phyloP scores from a whole-genome alignment of 2,888 invertebrate species.

The Phytoseiulus persimilis region DNA sequence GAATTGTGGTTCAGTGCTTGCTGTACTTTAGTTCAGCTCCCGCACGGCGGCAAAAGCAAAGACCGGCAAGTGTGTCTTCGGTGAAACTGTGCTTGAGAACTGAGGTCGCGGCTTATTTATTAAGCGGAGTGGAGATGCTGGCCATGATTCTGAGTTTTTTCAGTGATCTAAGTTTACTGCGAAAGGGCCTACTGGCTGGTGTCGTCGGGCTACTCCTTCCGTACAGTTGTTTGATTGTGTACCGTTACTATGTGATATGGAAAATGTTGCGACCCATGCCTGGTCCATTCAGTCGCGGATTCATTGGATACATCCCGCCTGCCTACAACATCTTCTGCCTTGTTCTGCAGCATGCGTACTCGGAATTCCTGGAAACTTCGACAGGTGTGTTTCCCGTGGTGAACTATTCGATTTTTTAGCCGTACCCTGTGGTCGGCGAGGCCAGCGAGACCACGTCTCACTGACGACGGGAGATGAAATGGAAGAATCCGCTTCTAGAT shows the following conservation, averaged over 20 bases:
- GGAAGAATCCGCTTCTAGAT: no score
- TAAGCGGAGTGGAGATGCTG: neutral
- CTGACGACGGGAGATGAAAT: no score
- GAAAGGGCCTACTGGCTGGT: neutral
- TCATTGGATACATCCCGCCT: constrained; percentile 9
- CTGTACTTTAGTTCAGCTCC: neutral
- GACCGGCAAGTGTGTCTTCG: neutral
- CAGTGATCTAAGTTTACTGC: neutral
- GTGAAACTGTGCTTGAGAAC: neutral
- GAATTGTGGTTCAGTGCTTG: neutral
- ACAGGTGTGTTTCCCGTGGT: neutral
- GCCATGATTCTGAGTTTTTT: neutral
- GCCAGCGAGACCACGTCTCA: no score
- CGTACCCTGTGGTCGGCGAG: no score
- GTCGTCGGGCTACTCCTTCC: neutral
- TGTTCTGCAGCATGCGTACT: constrained; percentile 13
- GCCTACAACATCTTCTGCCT: constrained; percentile 23
- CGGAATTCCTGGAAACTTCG: constrained; percentile 22
- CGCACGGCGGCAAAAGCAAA: neutral
- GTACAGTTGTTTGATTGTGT: neutral
- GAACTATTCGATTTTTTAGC: neutral
- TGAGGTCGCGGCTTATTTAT: no score
- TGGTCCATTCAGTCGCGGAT: neutral
- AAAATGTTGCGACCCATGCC: constrained; percentile 26
- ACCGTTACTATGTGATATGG: constrained; percentile 28